Base-by-base conservation (phyloP, 2,113 vertebrate species). In the Otis tarda region DNA sequence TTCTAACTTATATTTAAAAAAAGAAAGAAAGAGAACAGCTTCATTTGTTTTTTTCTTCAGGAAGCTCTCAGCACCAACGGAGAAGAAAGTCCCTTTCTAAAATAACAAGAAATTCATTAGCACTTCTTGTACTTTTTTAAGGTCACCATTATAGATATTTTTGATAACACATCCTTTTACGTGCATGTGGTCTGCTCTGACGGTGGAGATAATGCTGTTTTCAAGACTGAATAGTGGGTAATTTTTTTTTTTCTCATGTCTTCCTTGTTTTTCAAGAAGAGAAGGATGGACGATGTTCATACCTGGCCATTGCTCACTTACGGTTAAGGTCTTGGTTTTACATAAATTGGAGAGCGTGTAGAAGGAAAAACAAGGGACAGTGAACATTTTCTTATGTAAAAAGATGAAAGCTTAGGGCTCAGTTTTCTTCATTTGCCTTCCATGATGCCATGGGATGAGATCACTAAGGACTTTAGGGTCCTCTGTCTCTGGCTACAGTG, bases 61-160 rank as follows among this genome's bases (percentile, higher is more conserved):
- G 95, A 96, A 97, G 91, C 94, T 94, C 87, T 91, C 59, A 4
- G 35, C 33, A 41, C 69, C 70, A 87, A 92, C 87, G 0, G 94
- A 94, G 92, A 87, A 96, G 89, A 96, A 97, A 97, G 96, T 96
- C 96, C 96, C 96, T 96, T 97, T 97, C 94, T 95, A 89, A 93
- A 97, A 97, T 96, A 97, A 96, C 96, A 96, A 97, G 96, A 95
- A 96, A 87, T 94, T 96, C 96, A 96, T 97, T 96, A 94, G 94
- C 87, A 94, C 81, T 87, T 89, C 94, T 96, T 77, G 96, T 96
- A 65, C 93, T 69, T 92, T 95, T 96, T 97, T 96, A 97, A 97
- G 96, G 96, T 96, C 96, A 97, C 95, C 96, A 95, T 93, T 94
- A 85, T 10, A 96, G 96, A 96, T 96, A 96, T 96, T 97, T 97